Evolutionary conservation across 2,888 invertebrate species (phyloP).

Genomic region (Osedax fenrisi): DNA sequence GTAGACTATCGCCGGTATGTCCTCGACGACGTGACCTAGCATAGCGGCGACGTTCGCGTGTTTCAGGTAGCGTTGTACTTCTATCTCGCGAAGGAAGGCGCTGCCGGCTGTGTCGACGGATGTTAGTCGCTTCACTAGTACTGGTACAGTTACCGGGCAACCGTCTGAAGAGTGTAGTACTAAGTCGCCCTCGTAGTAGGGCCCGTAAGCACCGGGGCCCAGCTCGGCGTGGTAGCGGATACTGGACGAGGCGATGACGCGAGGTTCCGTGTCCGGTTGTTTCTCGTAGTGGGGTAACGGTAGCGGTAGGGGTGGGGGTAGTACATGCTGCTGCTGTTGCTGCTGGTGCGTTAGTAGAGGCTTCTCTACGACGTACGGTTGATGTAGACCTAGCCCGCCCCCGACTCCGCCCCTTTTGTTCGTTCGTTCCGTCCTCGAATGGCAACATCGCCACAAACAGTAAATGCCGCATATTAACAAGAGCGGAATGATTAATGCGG

Average conservation of each 20-base stretch:
- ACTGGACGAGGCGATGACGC: conserved; percentile 65
- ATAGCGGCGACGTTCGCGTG: conserved; percentile 92
- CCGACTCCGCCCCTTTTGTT: not conserved
- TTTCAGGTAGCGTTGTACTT: conserved; percentile 78
- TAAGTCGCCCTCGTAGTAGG: conserved; percentile 90
- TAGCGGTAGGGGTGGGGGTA: not conserved
- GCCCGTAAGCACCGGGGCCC: conserved; percentile 71
- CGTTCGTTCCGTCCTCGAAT: not conserved
- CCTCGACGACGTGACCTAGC: conserved; percentile 75
- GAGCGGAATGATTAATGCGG: not conserved
- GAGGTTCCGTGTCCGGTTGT: conserved; percentile 40
- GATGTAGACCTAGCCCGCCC: not conserved
- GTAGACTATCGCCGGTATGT: conserved; percentile 86
- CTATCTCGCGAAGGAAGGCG: conserved; percentile 84
- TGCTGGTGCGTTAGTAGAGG: conserved; percentile 37
- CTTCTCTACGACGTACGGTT: conserved; percentile 27
- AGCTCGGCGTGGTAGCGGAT: conserved; percentile 50
- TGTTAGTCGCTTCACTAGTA: conserved; percentile 80
- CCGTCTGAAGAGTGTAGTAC: conserved; percentile 50
- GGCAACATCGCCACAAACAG: not conserved
- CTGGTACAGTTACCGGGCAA: conserved; percentile 69
- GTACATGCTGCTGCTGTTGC: conserved; percentile 37
- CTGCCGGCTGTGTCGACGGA: conserved; percentile 84
- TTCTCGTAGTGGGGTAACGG: no score
- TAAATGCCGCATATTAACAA: not conserved